A percentile compares a stretch with the other conserved stretches of the same genome.
Conservation (phyloP, 2,888 invertebrate genomes). For the Autographa pulchrina region DNA sequence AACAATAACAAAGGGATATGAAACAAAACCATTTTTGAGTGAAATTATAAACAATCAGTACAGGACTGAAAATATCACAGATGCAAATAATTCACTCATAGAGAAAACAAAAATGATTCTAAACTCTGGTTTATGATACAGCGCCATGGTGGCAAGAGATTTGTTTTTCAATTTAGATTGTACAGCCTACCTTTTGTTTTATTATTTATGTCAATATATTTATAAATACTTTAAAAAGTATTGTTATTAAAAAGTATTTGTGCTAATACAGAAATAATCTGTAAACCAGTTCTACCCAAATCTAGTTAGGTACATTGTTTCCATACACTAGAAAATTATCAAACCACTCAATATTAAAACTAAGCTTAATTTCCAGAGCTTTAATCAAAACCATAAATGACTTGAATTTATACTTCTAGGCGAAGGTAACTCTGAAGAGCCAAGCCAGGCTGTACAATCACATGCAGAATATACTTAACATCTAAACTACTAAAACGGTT, state of each 20-base stretch:
- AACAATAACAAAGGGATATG: slow-evolving; percentile 54
- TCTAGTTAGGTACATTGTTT: background rate
- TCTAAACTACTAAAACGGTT: slow-evolving; percentile 76
- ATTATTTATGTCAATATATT: background rate
- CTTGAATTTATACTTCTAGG: background rate
- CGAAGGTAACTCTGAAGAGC: slow-evolving; percentile 8
- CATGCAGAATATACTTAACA: slow-evolving; percentile 50
- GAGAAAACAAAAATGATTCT: slow-evolving; percentile 47
- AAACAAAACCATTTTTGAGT: slow-evolving; percentile 63
- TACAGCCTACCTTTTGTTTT: slow-evolving; percentile 37
- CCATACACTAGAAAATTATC: background rate
- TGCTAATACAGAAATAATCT: background rate
- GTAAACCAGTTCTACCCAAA: background rate
- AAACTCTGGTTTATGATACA: slow-evolving; percentile 31
- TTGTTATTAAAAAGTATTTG: slow-evolving; percentile 3
- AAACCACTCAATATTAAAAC: slow-evolving; percentile 5
- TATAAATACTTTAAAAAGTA: background rate
- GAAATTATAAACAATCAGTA: slow-evolving; percentile 81
- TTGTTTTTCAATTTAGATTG: slow-evolving; percentile 42
- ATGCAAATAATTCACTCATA: slow-evolving; percentile 76
- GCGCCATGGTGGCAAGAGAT: slow-evolving; percentile 50
- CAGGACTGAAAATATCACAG: slow-evolving; percentile 87
- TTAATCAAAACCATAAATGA: slow-evolving; percentile 2
- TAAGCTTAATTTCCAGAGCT: slow-evolving; percentile 5
- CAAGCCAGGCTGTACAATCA: slow-evolving; percentile 63